Percentiles rank a stretch among this genome's conserved stretches.
Conservation (phyloP, 2,797 vertebrate species). For the Pantherophis vulpinus region DNA sequence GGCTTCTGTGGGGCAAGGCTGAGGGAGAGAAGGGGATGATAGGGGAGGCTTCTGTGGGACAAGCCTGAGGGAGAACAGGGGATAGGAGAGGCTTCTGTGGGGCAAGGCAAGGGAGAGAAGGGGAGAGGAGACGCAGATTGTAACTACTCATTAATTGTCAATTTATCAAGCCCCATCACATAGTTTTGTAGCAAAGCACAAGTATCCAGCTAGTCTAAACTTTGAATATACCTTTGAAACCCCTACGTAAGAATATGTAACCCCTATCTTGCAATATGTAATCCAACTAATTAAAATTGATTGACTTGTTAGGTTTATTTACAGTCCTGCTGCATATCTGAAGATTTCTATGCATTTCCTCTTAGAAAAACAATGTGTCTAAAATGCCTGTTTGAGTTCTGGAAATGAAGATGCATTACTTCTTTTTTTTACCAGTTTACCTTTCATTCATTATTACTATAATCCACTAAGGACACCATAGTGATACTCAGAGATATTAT, state of each 20-base stretch:
- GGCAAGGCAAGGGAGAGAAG: no score
- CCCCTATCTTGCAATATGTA: neutral
- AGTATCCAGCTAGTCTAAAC: neutral
- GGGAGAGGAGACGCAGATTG: no score
- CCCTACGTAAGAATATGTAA: neutral
- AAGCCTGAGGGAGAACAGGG: no score
- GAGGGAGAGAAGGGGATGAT: no score
- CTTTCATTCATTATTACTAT: neutral
- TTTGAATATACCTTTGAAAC: neutral
- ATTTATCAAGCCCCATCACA: no score
- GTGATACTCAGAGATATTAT: neutral
- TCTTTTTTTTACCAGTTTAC: neutral
- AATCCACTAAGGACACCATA: neutral
- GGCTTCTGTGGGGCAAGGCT: no score
- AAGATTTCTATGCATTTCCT: neutral
- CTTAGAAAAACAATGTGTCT: neutral
- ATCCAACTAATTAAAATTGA: neutral
- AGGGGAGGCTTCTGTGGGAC: no score
- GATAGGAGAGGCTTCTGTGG: no score
- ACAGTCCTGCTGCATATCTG: neutral
- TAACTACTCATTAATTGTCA: no score
- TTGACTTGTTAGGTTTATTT: conserved; percentile 1
- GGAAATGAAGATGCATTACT: neutral
- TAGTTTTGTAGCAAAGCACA: no score
- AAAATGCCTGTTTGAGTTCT: neutral